These are phyloP conservation scores for Drosophila watanabei DNA, from an alignment of 1,140 invertebrate genomes.

Conservation along the genomic window DNA sequence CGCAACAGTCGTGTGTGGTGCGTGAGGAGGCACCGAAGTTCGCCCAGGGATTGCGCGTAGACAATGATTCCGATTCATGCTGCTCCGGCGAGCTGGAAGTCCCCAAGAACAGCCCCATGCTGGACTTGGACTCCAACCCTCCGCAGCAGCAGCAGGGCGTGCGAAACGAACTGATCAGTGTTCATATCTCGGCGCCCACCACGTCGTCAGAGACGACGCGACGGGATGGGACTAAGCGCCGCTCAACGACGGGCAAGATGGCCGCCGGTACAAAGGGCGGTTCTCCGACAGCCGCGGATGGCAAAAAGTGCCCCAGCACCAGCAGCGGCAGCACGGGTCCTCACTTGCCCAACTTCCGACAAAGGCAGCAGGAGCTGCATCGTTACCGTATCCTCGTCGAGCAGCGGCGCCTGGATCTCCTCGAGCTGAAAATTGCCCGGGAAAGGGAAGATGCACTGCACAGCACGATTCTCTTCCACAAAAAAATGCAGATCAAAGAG, in stretches of 20 bases:
- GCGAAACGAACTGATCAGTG: constrained; percentile 22
- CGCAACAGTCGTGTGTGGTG: constrained; percentile 65
- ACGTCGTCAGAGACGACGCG: neutral
- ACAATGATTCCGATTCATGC: constrained; percentile 59
- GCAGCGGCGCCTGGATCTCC: constrained; percentile 64
- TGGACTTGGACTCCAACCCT: constrained; percentile 19
- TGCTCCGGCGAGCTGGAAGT: constrained; percentile 48
- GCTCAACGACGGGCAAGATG: constrained; percentile 4
- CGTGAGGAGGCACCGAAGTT: constrained; percentile 63
- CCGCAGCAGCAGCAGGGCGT: neutral
- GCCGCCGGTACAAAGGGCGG: neutral
- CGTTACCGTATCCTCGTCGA: constrained; percentile 68
- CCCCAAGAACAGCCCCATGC: constrained; percentile 33
- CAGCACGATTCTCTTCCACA: constrained; percentile 71
- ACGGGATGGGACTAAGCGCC: constrained; percentile 22
- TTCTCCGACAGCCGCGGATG: neutral
- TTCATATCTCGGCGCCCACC: constrained; percentile 18
- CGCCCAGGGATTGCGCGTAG: constrained; percentile 37
- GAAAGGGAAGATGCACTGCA: constrained; percentile 74
- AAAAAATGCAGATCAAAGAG: constrained; percentile 72
- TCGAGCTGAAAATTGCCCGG: constrained; percentile 71
- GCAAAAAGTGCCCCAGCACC: constrained; percentile 21
- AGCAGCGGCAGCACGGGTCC: constrained; percentile 25
- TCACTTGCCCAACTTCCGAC: constrained; percentile 54
- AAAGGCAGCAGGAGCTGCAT: constrained; percentile 73